phyloP scores from a whole-genome alignment of 2,888 invertebrate genomes.

The Leucophora obtusa region DNA sequence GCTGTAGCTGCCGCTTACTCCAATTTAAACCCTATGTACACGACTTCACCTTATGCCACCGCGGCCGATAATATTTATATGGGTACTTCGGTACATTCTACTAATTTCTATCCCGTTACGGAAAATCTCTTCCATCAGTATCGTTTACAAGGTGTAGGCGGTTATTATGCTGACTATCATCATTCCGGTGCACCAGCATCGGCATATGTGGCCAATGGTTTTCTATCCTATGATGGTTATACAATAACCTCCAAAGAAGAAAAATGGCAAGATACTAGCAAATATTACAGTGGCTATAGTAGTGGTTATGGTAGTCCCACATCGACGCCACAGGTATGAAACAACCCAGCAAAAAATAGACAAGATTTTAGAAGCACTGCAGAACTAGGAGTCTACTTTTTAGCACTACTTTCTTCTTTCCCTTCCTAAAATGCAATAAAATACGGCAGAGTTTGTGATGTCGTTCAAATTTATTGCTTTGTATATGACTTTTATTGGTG shows the following conservation, averaged over 20 bases:
- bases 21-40: constrained; percentile 87
- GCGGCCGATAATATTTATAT: constrained; percentile 81
- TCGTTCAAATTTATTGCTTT: too few species aligned
- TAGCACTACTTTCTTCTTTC: too few species aligned
- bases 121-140: constrained; percentile 95
- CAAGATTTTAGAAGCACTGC: too few species aligned
- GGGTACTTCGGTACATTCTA: constrained; percentile 81
- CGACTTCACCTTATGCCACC: constrained; percentile 87
- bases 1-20: constrained; percentile 89
- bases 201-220: constrained; percentile 88
- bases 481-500: too few species aligned
- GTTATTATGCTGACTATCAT: constrained; percentile 88
- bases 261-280: constrained; percentile 78
- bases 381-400: too few species aligned
- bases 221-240: constrained; percentile 83
- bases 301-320: constrained; percentile 78
- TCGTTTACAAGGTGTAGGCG: constrained; percentile 87
- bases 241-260: constrained; percentile 80
- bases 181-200: constrained; percentile 81
- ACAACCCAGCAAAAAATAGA: too few species aligned
- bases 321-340: constrained; percentile 76
- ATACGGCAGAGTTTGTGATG: too few species aligned
- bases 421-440: too few species aligned
- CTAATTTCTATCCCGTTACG: constrained; percentile 87
- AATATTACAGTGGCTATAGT: constrained; percentile 80